Base-by-base conservation (phyloP, 2,888 invertebrate species). In the Patella pellucida region DNA sequence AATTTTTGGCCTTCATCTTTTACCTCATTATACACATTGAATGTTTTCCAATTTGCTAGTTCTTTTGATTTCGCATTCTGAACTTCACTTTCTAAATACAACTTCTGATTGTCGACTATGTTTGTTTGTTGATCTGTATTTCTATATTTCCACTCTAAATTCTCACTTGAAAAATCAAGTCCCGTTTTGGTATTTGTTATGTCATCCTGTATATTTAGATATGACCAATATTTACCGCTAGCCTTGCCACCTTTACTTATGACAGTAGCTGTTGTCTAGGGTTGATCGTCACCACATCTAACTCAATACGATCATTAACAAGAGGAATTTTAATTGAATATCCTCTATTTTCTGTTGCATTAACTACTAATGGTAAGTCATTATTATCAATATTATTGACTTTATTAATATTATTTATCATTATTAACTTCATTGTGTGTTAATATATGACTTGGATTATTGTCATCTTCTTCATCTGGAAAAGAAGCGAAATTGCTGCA, bases 181-280 rank as follows among this genome's bases (percentile, higher is more conserved):
- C 27, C 74, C 23, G 69, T 74, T n/a, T 52, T 9, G 15, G 12
- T 50, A 5, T 31, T 27, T 19, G 27, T 31, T 3, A 7, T 3
- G 12, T 70, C 31, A n/a, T 54, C 75, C 27, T 71, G 31, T 31
- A 67, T 67, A 11, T 51, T 56, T 52, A 62, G 4, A 56, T 71
- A 67, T 54, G 51, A 62, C 3, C 62, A 71, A 71, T 75, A 71
- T 51, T 71, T 75, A 7, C 75, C 75, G 16, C 41, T 75, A 12
- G 75, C 71, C 50, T 75, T 71, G 15, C 75, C 75, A 0, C 71
- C 75, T 27, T 67, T 19, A 62, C 67, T 75, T 12, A 71, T 23
- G 4, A 75, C 52, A 50, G 71, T 67, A 31, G 71, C 51, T 56
- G 19, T 52, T 12, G 54, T 50, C 71, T 50, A 75, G 3, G 19